phyloP scores from a whole-genome alignment of 2,888 invertebrate genomes.

The Melitaea athalia region DNA sequence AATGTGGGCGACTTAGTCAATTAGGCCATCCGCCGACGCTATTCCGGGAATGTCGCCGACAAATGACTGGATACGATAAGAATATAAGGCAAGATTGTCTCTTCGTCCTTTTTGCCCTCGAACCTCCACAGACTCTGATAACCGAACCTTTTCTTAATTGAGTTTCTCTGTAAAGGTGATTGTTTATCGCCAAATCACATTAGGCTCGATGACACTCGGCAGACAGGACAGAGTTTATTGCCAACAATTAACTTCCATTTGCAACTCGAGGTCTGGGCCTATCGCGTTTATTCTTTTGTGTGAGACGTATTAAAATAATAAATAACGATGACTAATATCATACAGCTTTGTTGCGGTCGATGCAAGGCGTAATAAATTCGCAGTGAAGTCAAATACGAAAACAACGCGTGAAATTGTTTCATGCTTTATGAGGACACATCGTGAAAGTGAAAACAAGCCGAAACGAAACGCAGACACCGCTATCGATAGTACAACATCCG shows the following conservation, averaged over 20 bases:
- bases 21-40: slow-evolving; percentile 80
- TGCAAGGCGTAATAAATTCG: slow-evolving; percentile 49
- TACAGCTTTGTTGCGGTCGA: slow-evolving; percentile 49
- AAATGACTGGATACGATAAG: slow-evolving; percentile 76
- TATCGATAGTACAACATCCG: slow-evolving; percentile 62
- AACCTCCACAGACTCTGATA: slow-evolving; percentile 46
- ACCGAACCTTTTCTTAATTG: slow-evolving; percentile 75
- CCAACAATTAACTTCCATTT: slow-evolving; percentile 58
- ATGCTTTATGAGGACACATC: slow-evolving; percentile 35
- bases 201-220: slow-evolving; percentile 56
- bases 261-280: slow-evolving; percentile 26
- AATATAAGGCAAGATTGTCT: slow-evolving; percentile 61
- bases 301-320: slow-evolving; percentile 44
- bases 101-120: slow-evolving; percentile 54
- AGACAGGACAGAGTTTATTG: slow-evolving; percentile 65
- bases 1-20: slow-evolving; percentile 80
- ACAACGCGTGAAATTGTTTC: slow-evolving; percentile 39
- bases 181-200: slow-evolving; percentile 73
- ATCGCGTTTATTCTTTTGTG: slow-evolving; percentile 29
- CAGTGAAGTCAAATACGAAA: slow-evolving; percentile 46
- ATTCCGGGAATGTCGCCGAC: slow-evolving; percentile 80
- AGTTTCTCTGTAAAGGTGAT: slow-evolving; percentile 71
- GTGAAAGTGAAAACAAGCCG: slow-evolving; percentile 39
- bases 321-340: slow-evolving; percentile 50
- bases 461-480: slow-evolving; percentile 50